A percentile compares a stretch with the other conserved stretches of the same genome.
These are phyloP conservation scores for Agrochola lota DNA, from an alignment of 2,888 invertebrate species.

Conservation along the genomic window DNA sequence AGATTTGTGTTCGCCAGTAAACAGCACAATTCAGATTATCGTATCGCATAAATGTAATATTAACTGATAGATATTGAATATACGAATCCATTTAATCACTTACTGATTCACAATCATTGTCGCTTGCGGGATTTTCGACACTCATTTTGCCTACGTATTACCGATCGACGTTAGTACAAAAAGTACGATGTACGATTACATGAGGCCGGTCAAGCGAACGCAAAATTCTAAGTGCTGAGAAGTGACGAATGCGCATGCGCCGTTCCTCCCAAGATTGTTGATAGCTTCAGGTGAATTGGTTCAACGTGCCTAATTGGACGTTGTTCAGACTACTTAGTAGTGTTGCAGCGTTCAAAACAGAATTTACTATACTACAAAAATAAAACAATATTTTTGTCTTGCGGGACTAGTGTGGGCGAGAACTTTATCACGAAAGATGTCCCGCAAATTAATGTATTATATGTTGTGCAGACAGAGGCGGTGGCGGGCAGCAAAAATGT, in stretches of 20 bases:
- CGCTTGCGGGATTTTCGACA: conserved; percentile 91
- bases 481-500: background rate
- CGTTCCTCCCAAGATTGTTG: conserved; percentile 69
- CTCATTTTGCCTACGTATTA: conserved; percentile 92
- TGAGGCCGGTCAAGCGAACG: conserved; percentile 81
- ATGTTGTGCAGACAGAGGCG: background rate
- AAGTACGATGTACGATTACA: conserved; percentile 80
- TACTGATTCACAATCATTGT: conserved; percentile 91
- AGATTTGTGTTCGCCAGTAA: conserved; percentile 88
- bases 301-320: conserved; percentile 74
- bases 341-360: conserved; percentile 23
- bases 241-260: conserved; percentile 91
- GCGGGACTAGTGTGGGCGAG: background rate
- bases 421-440: background rate
- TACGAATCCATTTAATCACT: conserved; percentile 83
- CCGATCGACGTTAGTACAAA: conserved; percentile 78
- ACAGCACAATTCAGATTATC: conserved; percentile 71
- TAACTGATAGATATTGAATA: conserved; percentile 63
- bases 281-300: conserved; percentile 79
- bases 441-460: background rate
- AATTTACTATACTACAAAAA: background rate
- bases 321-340: conserved; percentile 56
- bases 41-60: conserved; percentile 55
- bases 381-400: background rate
- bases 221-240: conserved; percentile 91